A percentile compares a stretch with the other conserved stretches of the same genome.
These are phyloP conservation scores for Cataglyphis hispanica DNA, from an alignment of 1,140 invertebrate species.

Conservation along the genomic window DNA sequence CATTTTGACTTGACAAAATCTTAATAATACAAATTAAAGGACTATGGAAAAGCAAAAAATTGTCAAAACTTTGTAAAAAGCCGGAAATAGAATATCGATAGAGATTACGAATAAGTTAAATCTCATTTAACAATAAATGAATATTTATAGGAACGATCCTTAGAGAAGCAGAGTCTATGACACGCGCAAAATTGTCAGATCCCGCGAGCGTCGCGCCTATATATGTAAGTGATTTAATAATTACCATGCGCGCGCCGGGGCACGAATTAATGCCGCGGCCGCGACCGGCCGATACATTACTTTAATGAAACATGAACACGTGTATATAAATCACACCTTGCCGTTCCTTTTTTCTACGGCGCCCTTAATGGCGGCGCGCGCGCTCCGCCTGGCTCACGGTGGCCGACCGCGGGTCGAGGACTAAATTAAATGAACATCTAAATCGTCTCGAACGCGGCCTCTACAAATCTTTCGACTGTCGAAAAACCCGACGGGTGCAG, in stretches of 20 bases:
- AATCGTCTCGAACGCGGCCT: conserved; percentile 69
- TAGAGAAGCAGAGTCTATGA: not conserved
- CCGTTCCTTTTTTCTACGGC: conserved; percentile 61
- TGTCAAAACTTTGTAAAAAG: not conserved
- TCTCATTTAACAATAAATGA: conserved; percentile 33
- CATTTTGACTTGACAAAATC: not conserved
- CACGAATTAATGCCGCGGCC: conserved; percentile 66
- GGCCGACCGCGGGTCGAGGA: conserved; percentile 66
- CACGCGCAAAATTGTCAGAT: conserved; percentile 33
- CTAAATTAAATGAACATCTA: conserved; percentile 77
- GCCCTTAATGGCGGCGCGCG: conserved; percentile 70
- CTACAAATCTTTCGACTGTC: conserved; percentile 74
- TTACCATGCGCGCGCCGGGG: conserved; percentile 51
- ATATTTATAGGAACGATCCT: conserved; percentile 29
- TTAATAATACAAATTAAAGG: not conserved
- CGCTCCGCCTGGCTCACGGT: conserved; percentile 54
- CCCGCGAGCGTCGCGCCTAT: not conserved
- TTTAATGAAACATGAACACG: conserved; percentile 69
- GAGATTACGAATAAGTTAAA: not conserved
- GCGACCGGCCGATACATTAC: conserved; percentile 68
- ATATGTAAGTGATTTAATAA: conserved; percentile 61
- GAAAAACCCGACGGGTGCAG: conserved; percentile 73
- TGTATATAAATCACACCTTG: conserved; percentile 70
- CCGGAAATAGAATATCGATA: not conserved
- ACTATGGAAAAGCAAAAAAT: not conserved